Evolutionary conservation across 2,797 vertebrate species (phyloP), one percentile per base, ranked within the genome.

Genomic region (Valencia hispanica): DNA sequence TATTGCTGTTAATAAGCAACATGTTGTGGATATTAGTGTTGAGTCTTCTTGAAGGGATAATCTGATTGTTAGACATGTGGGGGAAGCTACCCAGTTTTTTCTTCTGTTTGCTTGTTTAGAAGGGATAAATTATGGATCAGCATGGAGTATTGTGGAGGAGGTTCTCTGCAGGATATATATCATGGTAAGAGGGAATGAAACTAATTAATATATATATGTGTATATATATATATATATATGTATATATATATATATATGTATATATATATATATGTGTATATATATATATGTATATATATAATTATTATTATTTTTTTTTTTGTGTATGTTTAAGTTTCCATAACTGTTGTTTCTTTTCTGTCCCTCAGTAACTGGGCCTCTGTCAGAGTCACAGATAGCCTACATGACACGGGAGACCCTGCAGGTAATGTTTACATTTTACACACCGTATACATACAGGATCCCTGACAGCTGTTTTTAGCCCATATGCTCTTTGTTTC

Each of bases 111-210:
- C 45, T 66, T 47, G 12, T 81, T 61, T 89, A 99, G 98, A 93
- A 96, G 98, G 92, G 98, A 99, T 95, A 99, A 99, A 92, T 94
- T 99, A 79, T 99, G 98, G 98, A 99, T 99, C 91, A 98, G 98
- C 92, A 99, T 99, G 98, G 98, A 99, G 88, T 99, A 98, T 90
- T 99, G 98, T 92, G 98, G 98, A 84, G 98, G 98, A 87, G 98
- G 98, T 34, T 99, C 98, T 79, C 94, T 99, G 80, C 98, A 99
- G 90, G 98, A 99, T 92, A 98, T 99, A 89, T 99, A 99, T 93
- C 98, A 99, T 32, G 96, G 98, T 99, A 95, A 73, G 94, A 74
- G 55, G 47, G 30, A 53, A 80, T 20, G 14, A 39, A 53, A 18
- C n/a, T n/a, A n/a, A n/a, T n/a, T n/a, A n/a, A n/a, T n/a, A n/a